Percentiles rank a stretch among this genome's conserved stretches.
phyloP scores from a whole-genome alignment of 2,113 vertebrate species.

The Dasyprocta punctata region DNA sequence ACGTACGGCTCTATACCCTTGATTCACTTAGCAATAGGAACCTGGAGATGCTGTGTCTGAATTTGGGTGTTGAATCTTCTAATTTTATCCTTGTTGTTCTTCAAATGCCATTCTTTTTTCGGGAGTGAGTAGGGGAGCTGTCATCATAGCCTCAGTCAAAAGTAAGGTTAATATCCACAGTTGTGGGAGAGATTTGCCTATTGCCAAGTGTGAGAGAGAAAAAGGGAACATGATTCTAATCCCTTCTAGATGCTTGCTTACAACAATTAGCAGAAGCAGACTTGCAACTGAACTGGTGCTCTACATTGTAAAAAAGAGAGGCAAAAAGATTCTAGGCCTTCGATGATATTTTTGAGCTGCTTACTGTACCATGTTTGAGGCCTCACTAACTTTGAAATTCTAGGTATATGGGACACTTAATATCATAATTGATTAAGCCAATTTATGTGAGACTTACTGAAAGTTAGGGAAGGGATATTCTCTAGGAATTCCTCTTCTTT shows the following conservation, averaged over 20 bases:
- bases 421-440: not conserved
- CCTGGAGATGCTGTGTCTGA: not conserved
- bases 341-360: not conserved
- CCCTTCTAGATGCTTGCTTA: not conserved
- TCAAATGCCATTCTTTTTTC: not conserved
- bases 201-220: not conserved
- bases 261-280: not conserved
- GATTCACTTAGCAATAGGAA: not conserved
- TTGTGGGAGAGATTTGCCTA: not conserved
- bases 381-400: not conserved
- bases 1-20: accelerated
- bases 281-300: not conserved
- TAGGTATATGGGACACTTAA: not conserved
- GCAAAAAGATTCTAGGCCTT: not conserved
- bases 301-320: not conserved
- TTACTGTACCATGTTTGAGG: not conserved
- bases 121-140: not conserved
- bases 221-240: not conserved
- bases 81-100: not conserved
- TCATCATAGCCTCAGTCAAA: not conserved
- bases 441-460: not conserved
- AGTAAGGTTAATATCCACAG: not conserved
- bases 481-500: not conserved
- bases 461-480: not conserved
- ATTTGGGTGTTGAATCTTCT: not conserved